Conservation (phyloP, 1,140 invertebrate species). For the Arion vulgaris region DNA sequence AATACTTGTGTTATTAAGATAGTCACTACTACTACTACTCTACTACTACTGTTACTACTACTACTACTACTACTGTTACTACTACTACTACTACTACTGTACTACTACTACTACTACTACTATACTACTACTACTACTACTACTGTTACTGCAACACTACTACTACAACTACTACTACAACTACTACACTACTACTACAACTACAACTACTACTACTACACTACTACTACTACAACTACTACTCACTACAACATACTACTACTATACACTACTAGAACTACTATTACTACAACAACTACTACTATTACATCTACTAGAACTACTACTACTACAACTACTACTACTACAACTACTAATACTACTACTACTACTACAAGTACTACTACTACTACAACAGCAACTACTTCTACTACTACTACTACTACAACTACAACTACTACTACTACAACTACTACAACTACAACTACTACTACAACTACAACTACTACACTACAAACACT, state of each 20-base stretch:
- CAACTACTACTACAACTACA: constrained; percentile 13
- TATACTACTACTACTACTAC: not conserved
- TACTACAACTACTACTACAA: constrained; percentile 9
- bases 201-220: not conserved
- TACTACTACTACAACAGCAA: constrained; percentile 8
- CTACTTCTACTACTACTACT: constrained; percentile 4
- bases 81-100: not conserved
- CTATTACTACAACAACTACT: not conserved
- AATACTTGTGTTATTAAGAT: not conserved
- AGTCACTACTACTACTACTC: not conserved
- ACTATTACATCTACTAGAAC: constrained; percentile 7
- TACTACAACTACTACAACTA: constrained; percentile 7
- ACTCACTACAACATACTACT: no score
- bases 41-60: not conserved
- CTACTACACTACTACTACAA: not conserved
- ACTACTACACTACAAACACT: not conserved
- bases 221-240: not conserved
- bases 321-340: constrained; percentile 15
- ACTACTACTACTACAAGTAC: constrained; percentile 4
- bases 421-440: not conserved
- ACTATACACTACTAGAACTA: not conserved
- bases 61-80: not conserved
- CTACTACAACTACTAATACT: not conserved
- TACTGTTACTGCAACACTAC: not conserved
- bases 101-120: not conserved